These are phyloP conservation scores for Pocillopora damicornis DNA, from an alignment of 64 coral and sea anemone species.

Conservation along the genomic window DNA sequence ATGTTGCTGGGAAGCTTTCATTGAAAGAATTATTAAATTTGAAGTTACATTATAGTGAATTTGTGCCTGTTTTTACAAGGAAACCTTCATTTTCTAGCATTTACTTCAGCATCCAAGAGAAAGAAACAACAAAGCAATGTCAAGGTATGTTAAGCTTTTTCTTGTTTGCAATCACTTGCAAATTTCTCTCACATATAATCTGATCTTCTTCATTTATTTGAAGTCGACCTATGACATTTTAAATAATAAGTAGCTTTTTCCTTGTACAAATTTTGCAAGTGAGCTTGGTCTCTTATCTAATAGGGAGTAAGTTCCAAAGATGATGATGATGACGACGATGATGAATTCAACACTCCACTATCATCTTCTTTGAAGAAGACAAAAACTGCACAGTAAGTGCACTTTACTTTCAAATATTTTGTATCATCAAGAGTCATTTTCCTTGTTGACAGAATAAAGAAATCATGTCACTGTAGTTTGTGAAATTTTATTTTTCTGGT, in stretches of 20 bases:
- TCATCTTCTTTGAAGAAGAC: conserved; percentile 46
- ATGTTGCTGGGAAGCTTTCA: neutral
- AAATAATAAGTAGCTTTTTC: neutral
- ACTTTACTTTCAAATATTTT: neutral
- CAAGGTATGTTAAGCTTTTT: neutral
- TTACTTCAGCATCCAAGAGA: conserved; percentile 32
- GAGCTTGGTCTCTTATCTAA: neutral
- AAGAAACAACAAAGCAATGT: neutral
- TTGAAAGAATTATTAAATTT: neutral
- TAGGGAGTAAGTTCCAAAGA: neutral
- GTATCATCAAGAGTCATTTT: neutral
- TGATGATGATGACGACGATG: conserved; percentile 51
- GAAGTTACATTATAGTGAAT: neutral
- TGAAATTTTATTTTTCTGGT: too few species aligned
- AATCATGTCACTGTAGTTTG: neutral
- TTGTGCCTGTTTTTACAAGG: neutral
- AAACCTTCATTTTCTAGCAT: neutral
- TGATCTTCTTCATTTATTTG: neutral
- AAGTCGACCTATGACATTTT: neutral
- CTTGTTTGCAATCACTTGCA: neutral
- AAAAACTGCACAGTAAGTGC: conserved; percentile 11
- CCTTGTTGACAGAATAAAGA: neutral
- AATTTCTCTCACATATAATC: neutral
- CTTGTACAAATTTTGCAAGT: too few species aligned
- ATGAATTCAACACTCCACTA: conserved; percentile 48